Conservation (phyloP, 2,888 invertebrate genomes). For the Protophormia terraenovae region DNA sequence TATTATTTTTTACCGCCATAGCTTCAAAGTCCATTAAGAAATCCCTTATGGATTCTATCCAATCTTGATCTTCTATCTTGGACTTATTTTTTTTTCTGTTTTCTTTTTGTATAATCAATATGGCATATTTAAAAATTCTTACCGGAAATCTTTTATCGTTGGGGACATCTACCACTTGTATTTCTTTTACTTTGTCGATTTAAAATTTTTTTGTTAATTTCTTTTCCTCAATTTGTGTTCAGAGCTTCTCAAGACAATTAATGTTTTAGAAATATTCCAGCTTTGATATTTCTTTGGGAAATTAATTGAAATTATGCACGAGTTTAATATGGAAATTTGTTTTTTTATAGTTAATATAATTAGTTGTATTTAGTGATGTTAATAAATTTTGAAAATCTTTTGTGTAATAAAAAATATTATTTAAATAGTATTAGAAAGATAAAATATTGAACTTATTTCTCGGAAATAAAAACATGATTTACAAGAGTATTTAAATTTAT, state of each 20-base stretch:
- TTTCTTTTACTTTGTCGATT: neutral
- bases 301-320: constrained; percentile 25
- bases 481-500: no score
- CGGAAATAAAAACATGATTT: no score
- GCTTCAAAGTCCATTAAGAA: constrained; percentile 50
- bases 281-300: neutral
- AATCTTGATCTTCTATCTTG: constrained; percentile 52
- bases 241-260: constrained; percentile 25
- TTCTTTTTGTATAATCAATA: constrained; percentile 35
- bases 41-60: constrained; percentile 28
- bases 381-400: no score
- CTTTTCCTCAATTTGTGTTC: constrained; percentile 12
- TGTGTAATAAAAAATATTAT: no score
- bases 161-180: constrained; percentile 48
- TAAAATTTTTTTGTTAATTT: neutral
- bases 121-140: constrained; percentile 42
- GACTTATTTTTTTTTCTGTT: neutral
- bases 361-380: constrained; percentile 7
- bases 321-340: constrained; percentile 37
- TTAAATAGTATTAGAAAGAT: no score
- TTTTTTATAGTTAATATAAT: constrained; percentile 17
- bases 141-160: constrained; percentile 62
- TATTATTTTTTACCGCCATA: constrained; percentile 27
- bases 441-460: no score
- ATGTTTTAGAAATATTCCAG: neutral